phyloP scores from a whole-genome alignment of 2,888 invertebrate genomes.

The Eupithecia centaureata region DNA sequence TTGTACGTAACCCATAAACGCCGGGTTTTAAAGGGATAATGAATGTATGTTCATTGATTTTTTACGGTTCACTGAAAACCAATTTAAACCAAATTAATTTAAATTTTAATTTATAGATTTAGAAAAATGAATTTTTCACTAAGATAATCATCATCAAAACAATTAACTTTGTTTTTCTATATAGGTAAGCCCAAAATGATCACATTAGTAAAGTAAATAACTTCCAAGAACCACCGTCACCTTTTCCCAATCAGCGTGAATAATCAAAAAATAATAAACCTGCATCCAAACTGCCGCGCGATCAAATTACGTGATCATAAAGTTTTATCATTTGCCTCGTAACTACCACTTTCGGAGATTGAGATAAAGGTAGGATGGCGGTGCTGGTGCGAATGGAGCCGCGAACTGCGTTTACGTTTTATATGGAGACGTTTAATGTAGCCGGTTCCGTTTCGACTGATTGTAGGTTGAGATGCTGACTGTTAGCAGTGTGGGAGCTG shows the following conservation, averaged over 20 bases:
- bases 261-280: constrained; percentile 17
- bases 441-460: constrained; percentile 37
- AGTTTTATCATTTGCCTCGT: constrained; percentile 23
- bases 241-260: constrained; percentile 6
- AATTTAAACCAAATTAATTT: no score
- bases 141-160: no score
- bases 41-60: no score
- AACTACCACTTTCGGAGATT: constrained; percentile 28
- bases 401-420: constrained; percentile 45
- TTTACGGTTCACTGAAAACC: no score
- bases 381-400: constrained; percentile 33
- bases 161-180: no score
- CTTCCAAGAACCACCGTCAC: background rate
- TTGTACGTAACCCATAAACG: no score
- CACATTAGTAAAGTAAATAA: background rate
- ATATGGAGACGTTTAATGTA: constrained; percentile 56
- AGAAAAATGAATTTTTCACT: no score
- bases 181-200: no score
- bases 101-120: no score
- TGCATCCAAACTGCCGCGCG: constrained; percentile 10
- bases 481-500: background rate
- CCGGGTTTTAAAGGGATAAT: no score
- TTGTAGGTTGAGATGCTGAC: constrained; percentile 51
- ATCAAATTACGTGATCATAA: constrained; percentile 29
- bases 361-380: constrained; percentile 36